Evolutionary conservation across 2,797 vertebrate species (phyloP).

Genomic region (Antrozous pallidus): DNA sequence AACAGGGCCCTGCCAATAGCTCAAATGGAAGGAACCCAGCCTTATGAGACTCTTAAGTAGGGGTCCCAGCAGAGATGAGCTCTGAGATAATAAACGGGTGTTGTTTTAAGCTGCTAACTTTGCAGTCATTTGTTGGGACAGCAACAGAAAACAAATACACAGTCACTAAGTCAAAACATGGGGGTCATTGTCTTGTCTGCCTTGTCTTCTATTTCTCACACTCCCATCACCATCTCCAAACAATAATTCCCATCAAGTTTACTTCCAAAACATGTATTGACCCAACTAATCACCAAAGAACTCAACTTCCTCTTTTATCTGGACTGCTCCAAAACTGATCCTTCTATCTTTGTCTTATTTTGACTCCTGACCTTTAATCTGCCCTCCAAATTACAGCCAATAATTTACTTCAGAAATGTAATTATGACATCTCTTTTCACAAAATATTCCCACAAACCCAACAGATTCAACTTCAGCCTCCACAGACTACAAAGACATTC

Average conservation of each 20-base stretch:
- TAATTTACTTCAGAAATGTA: neutral
- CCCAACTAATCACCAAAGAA: neutral
- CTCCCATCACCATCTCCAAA: neutral
- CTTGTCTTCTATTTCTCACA: neutral
- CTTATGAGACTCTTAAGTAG: neutral
- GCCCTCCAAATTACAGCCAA: neutral
- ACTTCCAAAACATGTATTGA: neutral
- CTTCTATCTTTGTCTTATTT: neutral
- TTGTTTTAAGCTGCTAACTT: conserved; percentile 4
- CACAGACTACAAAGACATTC: neutral
- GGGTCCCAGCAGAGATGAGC: neutral
- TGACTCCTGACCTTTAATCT: neutral
- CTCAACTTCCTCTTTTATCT: neutral
- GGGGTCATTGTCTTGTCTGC: neutral
- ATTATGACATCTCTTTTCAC: neutral
- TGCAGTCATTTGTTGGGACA: neutral
- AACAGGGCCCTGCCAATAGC: neutral
- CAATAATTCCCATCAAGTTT: neutral
- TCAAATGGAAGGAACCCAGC: neutral
- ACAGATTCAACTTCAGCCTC: neutral
- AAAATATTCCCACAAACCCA: neutral
- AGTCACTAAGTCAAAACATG: neutral
- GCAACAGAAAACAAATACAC: neutral
- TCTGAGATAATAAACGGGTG: neutral
- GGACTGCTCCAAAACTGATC: neutral